Conservation (phyloP, 2,113 vertebrate species). For the Caretta caretta region DNA sequence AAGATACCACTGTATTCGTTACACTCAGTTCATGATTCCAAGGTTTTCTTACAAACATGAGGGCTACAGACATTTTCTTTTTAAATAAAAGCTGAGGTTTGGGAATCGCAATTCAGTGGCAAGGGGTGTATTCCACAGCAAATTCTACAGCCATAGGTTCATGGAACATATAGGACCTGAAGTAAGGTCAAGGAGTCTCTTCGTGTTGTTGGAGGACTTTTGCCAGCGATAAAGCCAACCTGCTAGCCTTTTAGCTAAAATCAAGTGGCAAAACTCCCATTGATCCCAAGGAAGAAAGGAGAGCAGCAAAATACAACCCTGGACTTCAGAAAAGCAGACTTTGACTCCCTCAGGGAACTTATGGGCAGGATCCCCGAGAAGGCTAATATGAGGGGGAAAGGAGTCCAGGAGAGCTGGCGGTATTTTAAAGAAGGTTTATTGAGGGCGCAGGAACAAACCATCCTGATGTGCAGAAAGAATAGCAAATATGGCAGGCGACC, state of each 20-base stretch:
- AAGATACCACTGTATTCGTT: not conserved
- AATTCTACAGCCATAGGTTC: not conserved
- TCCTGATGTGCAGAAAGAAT: too few relatives aligned
- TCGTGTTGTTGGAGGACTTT: not conserved
- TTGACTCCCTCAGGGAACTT: too few relatives aligned
- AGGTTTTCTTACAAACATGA: not conserved
- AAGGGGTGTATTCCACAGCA: not conserved
- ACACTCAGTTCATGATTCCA: not conserved
- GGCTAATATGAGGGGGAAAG: too few relatives aligned
- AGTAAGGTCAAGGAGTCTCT: not conserved
- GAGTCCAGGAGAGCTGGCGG: too few relatives aligned
- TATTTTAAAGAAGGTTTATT: too few relatives aligned
- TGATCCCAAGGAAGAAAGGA: too few relatives aligned
- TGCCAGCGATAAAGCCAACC: not conserved
- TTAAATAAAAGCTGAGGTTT: not conserved
- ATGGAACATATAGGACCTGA: fast-evolving
- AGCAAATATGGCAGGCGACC: too few relatives aligned
- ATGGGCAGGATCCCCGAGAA: too few relatives aligned
- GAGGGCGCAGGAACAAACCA: too few relatives aligned
- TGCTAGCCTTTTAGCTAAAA: not conserved
- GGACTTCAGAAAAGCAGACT: too few relatives aligned
- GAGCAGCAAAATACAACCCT: too few relatives aligned
- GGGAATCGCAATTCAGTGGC: fast-evolving
- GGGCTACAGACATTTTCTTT: not conserved
- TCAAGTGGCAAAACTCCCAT: not conserved